Conservation (phyloP, 2,888 invertebrate genomes). For the Synanthedon myopaeformis region DNA sequence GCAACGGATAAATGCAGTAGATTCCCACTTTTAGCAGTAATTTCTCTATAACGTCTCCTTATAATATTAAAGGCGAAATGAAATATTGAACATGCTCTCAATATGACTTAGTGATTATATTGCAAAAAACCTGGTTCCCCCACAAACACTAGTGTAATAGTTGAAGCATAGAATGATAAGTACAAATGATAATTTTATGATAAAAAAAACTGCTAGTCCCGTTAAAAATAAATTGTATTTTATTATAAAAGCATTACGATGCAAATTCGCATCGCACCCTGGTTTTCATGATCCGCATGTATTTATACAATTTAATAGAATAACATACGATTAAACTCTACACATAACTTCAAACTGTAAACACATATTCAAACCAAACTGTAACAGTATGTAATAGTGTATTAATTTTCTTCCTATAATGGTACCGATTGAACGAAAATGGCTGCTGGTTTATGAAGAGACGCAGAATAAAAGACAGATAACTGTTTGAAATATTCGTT, state of each 20-base stretch:
- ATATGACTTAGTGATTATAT: neutral
- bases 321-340: conserved; percentile 48
- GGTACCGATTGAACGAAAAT: conserved; percentile 67
- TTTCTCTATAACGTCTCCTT: neutral
- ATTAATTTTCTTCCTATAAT: conserved; percentile 67
- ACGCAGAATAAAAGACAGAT: conserved; percentile 67
- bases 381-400: conserved; percentile 66
- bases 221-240: conserved; percentile 39
- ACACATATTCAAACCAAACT: conserved; percentile 69
- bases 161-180: conserved; percentile 60
- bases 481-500: conserved; percentile 63
- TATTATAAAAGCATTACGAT: conserved; percentile 16
- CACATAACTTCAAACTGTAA: conserved; percentile 64
- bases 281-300: conserved; percentile 67
- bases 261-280: conserved; percentile 62
- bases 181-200: conserved; percentile 64
- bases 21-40: neutral
- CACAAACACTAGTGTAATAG: conserved; percentile 65
- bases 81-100: neutral
- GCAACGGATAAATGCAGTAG: conserved; percentile 25
- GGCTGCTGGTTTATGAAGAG: conserved; percentile 65
- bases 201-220: conserved; percentile 61
- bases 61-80: conserved; percentile 1
- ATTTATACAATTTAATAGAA: conserved; percentile 63
- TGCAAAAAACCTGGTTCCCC: conserved; percentile 51